phyloP scores from a whole-genome alignment of 2,888 invertebrate species.

The Drosophila lutescens region DNA sequence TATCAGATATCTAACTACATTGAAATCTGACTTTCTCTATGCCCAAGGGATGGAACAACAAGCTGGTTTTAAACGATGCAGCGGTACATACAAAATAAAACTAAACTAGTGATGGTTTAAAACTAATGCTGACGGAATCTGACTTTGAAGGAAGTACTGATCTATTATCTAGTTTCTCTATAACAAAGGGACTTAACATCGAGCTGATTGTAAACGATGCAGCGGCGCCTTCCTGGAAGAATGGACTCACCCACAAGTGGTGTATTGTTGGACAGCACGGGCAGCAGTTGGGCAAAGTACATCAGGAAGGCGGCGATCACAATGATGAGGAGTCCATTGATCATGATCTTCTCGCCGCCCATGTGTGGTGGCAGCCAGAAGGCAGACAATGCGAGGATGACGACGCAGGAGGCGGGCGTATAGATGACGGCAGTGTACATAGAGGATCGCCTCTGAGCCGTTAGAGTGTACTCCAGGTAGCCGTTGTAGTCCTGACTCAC shows the following conservation, averaged over 20 bases:
- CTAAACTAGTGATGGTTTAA: no score
- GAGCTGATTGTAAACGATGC: no score
- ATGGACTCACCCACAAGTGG: slow-evolving; percentile 84
- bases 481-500: slow-evolving; percentile 79
- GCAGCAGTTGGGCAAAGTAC: slow-evolving; percentile 87
- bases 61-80: no score
- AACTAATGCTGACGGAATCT: no score
- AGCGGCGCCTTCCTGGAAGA: no score
- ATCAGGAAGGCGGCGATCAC: slow-evolving; percentile 87
- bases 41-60: no score
- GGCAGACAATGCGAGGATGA: slow-evolving; percentile 86
- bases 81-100: no score
- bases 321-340: slow-evolving; percentile 87
- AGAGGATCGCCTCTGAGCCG: slow-evolving; percentile 86
- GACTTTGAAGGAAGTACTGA: no score
- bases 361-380: slow-evolving; percentile 89
- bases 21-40: no score
- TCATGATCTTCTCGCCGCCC: slow-evolving; percentile 88
- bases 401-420: slow-evolving; percentile 87
- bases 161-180: no score
- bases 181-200: no score
- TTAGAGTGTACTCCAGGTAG: slow-evolving; percentile 75
- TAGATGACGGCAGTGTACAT: slow-evolving; percentile 87
- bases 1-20: no score
- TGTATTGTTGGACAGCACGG: slow-evolving; percentile 84